Conservation (phyloP, 2,888 invertebrate genomes). For the Hoplodrina ambigua region DNA sequence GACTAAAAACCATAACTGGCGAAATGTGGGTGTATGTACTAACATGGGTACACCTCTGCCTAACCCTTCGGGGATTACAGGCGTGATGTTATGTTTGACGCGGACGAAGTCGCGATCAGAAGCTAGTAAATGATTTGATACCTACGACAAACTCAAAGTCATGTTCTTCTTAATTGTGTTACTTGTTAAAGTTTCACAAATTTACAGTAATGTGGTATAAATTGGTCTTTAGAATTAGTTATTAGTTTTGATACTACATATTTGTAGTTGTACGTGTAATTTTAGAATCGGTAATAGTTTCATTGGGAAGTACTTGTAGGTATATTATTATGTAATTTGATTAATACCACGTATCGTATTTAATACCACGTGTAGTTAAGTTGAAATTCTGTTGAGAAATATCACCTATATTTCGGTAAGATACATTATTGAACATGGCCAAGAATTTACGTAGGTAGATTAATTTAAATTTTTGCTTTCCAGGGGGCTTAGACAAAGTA, state of each 20-base stretch:
- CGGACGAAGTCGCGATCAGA: too few species aligned
- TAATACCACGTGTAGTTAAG: background rate
- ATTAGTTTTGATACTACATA: constrained; percentile 27
- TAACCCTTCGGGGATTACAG: too few species aligned
- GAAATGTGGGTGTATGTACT: too few species aligned
- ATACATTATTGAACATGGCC: too few species aligned
- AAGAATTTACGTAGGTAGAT: too few species aligned
- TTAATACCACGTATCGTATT: background rate
- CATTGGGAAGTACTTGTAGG: background rate
- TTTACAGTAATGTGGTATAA: constrained; percentile 19
- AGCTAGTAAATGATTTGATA: too few species aligned
- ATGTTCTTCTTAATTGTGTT: background rate
- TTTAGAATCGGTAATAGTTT: constrained; percentile 17
- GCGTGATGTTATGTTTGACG: too few species aligned
- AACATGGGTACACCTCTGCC: too few species aligned
- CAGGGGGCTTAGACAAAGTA: too few species aligned
- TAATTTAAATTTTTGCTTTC: too few species aligned
- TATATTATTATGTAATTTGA: constrained; percentile 2
- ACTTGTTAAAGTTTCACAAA: constrained; percentile 22
- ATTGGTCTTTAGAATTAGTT: constrained; percentile 30
- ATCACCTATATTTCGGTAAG: too few species aligned
- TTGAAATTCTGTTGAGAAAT: background rate
- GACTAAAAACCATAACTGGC: too few species aligned
- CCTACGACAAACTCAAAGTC: background rate
- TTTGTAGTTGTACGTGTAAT: constrained; percentile 13